phyloP scores from a whole-genome alignment of 2,888 invertebrate genomes.

The Venusia cambrica region DNA sequence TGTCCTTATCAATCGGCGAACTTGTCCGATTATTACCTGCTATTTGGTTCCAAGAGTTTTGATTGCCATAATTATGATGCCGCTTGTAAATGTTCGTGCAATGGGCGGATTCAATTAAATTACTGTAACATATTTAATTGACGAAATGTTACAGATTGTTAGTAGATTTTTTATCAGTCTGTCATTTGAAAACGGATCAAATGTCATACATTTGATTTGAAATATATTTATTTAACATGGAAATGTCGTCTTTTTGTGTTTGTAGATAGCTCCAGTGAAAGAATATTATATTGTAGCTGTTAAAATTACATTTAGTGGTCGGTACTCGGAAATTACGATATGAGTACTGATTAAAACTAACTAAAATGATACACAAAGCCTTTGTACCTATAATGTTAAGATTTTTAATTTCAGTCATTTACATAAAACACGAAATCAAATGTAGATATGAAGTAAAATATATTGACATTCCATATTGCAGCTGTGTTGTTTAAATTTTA shows the following conservation, averaged over 20 bases:
- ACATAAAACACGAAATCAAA: slow-evolving; percentile 66
- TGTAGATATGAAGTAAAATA: slow-evolving; percentile 80
- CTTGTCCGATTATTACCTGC: slow-evolving; percentile 17
- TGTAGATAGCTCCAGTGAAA: slow-evolving; percentile 76
- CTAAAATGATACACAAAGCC: slow-evolving; percentile 49
- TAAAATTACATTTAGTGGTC: slow-evolving; percentile 49
- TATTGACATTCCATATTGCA: slow-evolving; percentile 80
- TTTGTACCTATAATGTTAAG: slow-evolving; percentile 70
- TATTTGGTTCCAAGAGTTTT: slow-evolving; percentile 20
- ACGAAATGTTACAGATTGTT: slow-evolving; percentile 78
- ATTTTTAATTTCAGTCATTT: slow-evolving; percentile 70
- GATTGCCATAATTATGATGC: slow-evolving; percentile 28
- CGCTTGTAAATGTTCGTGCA: slow-evolving; percentile 47
- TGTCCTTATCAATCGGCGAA: slow-evolving; percentile 31
- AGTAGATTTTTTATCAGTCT: slow-evolving; percentile 79
- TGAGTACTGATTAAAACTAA: slow-evolving; percentile 46
- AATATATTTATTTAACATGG: slow-evolving; percentile 80
- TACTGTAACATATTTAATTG: slow-evolving; percentile 75
- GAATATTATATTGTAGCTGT: slow-evolving; percentile 56
- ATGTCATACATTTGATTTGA: slow-evolving; percentile 81
- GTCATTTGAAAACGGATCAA: slow-evolving; percentile 74
- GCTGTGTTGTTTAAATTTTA: slow-evolving; percentile 70
- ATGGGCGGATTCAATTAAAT: slow-evolving; percentile 59
- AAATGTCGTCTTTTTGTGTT: slow-evolving; percentile 77
- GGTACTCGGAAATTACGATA: slow-evolving; percentile 47